Conservation (phyloP, 2,888 invertebrate species). For the Meganola albula region DNA sequence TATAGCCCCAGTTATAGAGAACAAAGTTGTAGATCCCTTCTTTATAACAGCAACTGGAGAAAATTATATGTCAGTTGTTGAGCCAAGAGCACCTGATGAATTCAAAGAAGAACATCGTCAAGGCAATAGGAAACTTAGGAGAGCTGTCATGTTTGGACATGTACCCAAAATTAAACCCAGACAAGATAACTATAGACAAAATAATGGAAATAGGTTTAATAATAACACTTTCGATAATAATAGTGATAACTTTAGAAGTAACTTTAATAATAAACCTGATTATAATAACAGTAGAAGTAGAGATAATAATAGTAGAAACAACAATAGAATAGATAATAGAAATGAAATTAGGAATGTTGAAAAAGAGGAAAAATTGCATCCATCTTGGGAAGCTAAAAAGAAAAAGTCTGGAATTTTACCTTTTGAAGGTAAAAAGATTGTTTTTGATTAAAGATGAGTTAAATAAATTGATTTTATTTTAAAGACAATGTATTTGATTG, state of each 20-base stretch:
- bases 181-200: conserved; percentile 24
- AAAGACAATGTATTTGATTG: conserved; percentile 4
- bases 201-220: conserved; percentile 26
- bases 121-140: conserved; percentile 62
- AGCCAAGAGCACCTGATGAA: conserved; percentile 65
- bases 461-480: conserved; percentile 11
- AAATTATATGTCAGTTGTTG: conserved; percentile 64
- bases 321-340: conserved; percentile 20
- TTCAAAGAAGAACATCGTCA: conserved; percentile 59
- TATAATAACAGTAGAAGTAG: conserved; percentile 20
- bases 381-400: conserved; percentile 76
- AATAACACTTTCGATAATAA: conserved; percentile 18
- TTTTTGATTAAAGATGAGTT: conserved; percentile 57
- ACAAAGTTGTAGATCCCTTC: conserved; percentile 65
- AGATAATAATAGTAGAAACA: conserved; percentile 22
- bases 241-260: conserved; percentile 15
- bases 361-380: conserved; percentile 66
- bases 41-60: conserved; percentile 65
- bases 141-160: conserved; percentile 69
- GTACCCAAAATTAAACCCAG: conserved; percentile 50
- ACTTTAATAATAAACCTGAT: conserved; percentile 12
- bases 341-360: conserved; percentile 24
- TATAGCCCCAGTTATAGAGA: conserved; percentile 26
- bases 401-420: conserved; percentile 62
- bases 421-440: conserved; percentile 68